Conservation (phyloP, 2,797 vertebrate genomes). For the Enteromius mattozi region DNA sequence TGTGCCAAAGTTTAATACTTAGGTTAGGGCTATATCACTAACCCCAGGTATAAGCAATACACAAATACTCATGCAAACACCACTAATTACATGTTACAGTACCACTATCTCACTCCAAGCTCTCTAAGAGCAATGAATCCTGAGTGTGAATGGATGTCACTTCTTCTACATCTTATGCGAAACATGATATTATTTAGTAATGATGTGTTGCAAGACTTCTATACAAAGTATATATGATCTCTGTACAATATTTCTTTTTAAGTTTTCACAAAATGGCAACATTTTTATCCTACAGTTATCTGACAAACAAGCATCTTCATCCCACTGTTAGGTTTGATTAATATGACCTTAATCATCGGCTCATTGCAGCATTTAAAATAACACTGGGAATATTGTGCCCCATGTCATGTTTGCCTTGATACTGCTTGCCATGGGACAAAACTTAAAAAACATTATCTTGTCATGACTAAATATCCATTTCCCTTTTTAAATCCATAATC, state of each 20-base stretch:
- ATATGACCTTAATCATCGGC: not conserved
- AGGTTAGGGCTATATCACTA: not conserved
- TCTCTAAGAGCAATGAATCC: not conserved
- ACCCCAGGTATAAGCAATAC: not conserved
- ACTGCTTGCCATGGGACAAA: constrained; percentile 28
- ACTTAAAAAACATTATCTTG: constrained; percentile 2
- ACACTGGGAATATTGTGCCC: constrained; percentile 21
- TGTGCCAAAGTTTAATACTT: not conserved
- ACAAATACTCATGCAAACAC: not conserved
- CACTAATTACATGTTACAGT: not conserved
- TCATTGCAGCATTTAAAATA: constrained; percentile 5
- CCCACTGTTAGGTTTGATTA: not conserved
- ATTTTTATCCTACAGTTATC: not conserved
- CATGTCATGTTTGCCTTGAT: constrained; percentile 12
- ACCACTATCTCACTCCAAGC: not conserved
- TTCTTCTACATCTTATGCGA: not conserved
- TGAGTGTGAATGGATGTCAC: not conserved
- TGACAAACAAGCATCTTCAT: not conserved
- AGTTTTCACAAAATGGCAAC: not conserved
- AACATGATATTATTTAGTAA: not conserved
- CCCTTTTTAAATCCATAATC: constrained; percentile 43
- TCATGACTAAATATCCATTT: not conserved
- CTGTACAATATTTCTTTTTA: not conserved
- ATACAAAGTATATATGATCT: not conserved
- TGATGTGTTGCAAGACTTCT: not conserved